Evolutionary conservation across 1,140 invertebrate genomes (phyloP).

Genomic region (Helicoverpa zea): DNA sequence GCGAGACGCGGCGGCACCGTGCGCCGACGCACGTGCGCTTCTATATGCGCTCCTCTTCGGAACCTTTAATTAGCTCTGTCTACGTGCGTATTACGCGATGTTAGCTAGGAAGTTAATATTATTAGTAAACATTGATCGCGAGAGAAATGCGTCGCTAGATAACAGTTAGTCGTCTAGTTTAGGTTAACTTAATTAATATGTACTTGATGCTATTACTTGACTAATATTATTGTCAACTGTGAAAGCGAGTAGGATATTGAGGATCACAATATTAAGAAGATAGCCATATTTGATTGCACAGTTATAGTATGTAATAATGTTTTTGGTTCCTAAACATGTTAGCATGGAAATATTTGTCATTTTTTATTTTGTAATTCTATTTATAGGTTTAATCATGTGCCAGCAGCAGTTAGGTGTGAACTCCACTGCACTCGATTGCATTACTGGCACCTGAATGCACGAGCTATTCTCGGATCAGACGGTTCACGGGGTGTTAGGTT

Average conservation of each 20-base stretch:
- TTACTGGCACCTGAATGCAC: conserved; percentile 16
- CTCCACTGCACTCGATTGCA: conserved; percentile 39
- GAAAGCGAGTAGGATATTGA: too few relatives aligned
- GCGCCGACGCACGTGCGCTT: conserved; percentile 37
- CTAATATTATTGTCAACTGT: too few relatives aligned
- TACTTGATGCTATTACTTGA: too few relatives aligned
- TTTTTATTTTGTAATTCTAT: conserved; percentile 6
- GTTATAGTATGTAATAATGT: too few relatives aligned
- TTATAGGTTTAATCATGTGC: conserved; percentile 10
- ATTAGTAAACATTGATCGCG: conserved; percentile 30
- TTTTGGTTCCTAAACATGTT: too few relatives aligned
- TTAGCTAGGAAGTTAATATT: conserved; percentile 13
- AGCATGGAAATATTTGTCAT: neutral
- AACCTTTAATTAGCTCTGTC: conserved; percentile 5
- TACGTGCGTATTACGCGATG: neutral
- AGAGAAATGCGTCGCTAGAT: conserved; percentile 24
- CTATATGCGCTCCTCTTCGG: neutral
- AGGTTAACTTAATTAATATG: too few relatives aligned
- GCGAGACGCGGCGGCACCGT: conserved; percentile 51
- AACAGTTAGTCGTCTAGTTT: neutral
- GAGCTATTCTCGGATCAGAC: conserved; percentile 42
- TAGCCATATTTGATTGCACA: too few relatives aligned
- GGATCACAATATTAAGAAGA: too few relatives aligned
- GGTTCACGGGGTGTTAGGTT: conserved; percentile 50
- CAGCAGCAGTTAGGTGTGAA: conserved; percentile 19